These are phyloP conservation scores for Drosophila jambulina DNA, from an alignment of 1,140 invertebrate species.

Conservation along the genomic window DNA sequence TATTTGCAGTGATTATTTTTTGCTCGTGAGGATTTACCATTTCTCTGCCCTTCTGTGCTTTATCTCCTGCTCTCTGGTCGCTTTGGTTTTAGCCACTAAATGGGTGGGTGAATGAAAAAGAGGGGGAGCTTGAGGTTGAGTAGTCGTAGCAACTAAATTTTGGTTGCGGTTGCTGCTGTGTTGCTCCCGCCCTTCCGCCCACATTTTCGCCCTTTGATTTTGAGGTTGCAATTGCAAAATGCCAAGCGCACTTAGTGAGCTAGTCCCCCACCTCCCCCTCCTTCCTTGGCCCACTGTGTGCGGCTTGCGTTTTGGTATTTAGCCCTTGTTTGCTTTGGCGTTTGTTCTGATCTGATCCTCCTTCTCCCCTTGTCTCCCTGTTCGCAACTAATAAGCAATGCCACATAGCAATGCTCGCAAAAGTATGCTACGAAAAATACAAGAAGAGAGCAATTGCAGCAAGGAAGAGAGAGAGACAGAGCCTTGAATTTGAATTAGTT, in stretches of 20 bases:
- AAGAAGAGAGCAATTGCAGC: slow-evolving; percentile 31
- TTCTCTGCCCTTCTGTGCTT: not conserved
- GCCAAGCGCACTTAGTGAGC: slow-evolving; percentile 32
- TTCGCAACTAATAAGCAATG: slow-evolving; percentile 47
- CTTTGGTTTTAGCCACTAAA: slow-evolving; percentile 18
- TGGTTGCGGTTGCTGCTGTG: slow-evolving; percentile 29
- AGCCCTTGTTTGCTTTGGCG: slow-evolving; percentile 20
- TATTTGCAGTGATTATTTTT: slow-evolving; percentile 15
- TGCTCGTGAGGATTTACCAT: slow-evolving; percentile 7
- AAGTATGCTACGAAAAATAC: slow-evolving; percentile 51
- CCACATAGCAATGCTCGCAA: slow-evolving; percentile 29
- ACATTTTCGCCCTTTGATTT: slow-evolving; percentile 23
- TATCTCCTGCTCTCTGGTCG: slow-evolving; percentile 16
- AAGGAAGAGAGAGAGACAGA: slow-evolving; percentile 10
- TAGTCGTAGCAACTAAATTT: slow-evolving; percentile 32
- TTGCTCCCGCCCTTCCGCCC: not conserved
- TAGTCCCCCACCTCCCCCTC: not conserved
- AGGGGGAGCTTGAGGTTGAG: not conserved
- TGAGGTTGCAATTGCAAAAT: slow-evolving; percentile 38
- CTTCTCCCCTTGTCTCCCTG: not conserved
- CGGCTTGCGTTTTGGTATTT: slow-evolving; percentile 19
- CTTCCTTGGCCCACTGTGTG: slow-evolving; percentile 1
- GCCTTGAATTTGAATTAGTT: slow-evolving; percentile 64
- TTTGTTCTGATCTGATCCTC: slow-evolving; percentile 14
- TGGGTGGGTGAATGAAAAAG: slow-evolving; percentile 1